Evolutionary conservation across 2,113 vertebrate genomes (phyloP).

Genomic region (Forbesichthys agassizii): DNA sequence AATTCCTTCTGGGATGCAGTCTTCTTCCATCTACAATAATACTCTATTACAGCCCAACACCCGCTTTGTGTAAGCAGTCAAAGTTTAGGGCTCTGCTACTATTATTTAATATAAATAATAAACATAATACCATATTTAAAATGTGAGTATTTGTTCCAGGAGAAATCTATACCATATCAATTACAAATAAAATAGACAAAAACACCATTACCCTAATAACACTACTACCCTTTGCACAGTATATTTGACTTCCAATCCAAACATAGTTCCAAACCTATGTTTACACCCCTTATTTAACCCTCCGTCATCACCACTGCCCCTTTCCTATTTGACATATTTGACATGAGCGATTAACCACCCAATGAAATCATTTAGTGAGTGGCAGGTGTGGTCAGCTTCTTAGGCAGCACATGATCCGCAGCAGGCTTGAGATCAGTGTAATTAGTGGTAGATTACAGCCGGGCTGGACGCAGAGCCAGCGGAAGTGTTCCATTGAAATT

Average conservation of each 20-base stretch:
- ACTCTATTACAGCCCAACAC: too few relatives aligned
- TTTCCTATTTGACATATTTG: background rate
- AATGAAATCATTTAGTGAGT: conserved; percentile 33
- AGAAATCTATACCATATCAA: too few relatives aligned
- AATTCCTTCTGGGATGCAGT: too few relatives aligned
- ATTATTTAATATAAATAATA: too few relatives aligned
- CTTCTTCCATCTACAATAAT: too few relatives aligned
- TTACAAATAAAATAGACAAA: too few relatives aligned
- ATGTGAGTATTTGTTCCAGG: too few relatives aligned
- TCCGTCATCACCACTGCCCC: background rate
- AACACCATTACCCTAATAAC: too few relatives aligned
- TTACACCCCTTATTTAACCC: background rate
- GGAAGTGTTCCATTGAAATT: conserved; percentile 78
- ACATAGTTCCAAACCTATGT: too few relatives aligned
- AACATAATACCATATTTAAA: too few relatives aligned
- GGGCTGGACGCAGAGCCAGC: conserved; percentile 40
- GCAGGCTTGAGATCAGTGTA: conserved; percentile 73
- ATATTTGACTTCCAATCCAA: background rate
- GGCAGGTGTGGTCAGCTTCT: conserved; percentile 57
- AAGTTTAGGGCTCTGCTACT: too few relatives aligned
- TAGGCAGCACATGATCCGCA: conserved; percentile 45
- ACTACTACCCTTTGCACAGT: background rate
- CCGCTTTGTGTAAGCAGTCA: too few relatives aligned
- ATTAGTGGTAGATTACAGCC: conserved; percentile 63
- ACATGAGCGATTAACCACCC: conserved; percentile 32